Conservation (phyloP, 2,888 invertebrate genomes). For the Dasysyrphus tricinctus region DNA sequence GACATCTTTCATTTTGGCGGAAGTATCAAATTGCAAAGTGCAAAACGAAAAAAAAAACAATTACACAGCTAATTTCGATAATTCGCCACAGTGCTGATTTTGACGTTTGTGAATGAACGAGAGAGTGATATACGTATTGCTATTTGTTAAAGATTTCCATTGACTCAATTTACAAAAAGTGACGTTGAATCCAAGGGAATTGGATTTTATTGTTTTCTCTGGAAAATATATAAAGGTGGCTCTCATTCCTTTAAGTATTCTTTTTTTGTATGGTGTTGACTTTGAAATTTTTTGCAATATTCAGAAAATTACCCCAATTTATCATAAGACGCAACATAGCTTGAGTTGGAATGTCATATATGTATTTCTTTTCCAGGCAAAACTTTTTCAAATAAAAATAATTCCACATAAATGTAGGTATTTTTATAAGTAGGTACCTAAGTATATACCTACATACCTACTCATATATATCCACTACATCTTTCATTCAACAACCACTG, state of each 20-base stretch:
- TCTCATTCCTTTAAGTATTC: background rate
- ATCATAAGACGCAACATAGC: slow-evolving; percentile 18
- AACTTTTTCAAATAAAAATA: slow-evolving; percentile 23
- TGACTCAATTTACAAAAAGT: slow-evolving; percentile 39
- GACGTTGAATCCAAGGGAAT: background rate
- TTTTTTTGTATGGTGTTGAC: slow-evolving; percentile 4
- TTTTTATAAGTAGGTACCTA: background rate
- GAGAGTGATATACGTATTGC: no score
- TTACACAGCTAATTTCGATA: no score
- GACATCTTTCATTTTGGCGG: no score
- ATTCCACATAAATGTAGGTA: slow-evolving; percentile 3
- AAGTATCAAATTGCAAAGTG: no score
- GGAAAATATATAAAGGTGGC: background rate
- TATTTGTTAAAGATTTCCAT: no score
- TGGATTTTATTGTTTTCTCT: background rate
- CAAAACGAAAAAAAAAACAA: no score
- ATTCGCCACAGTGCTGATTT: no score
- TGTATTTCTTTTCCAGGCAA: background rate
- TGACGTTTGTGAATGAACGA: no score
- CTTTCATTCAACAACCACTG: slow-evolving; percentile 29
- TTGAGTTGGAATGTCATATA: background rate
- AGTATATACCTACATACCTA: background rate
- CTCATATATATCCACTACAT: background rate
- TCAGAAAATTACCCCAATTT: slow-evolving; percentile 20
- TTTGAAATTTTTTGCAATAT: background rate